Conservation (phyloP, 2,888 invertebrate genomes). For the Drepanosiphum platanoidis region DNA sequence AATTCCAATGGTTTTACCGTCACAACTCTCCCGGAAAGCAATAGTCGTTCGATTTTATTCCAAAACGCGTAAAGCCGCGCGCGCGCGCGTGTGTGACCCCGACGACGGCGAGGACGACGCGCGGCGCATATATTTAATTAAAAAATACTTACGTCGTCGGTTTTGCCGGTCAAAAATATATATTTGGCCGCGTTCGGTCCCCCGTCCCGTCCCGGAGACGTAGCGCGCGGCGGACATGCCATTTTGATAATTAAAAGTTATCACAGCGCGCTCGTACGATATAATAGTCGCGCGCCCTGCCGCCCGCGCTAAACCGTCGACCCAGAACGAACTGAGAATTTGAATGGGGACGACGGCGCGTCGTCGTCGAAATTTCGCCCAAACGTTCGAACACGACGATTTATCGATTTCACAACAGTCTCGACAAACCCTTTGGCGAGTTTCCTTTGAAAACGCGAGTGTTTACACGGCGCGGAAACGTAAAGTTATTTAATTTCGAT, state of each 20-base stretch:
- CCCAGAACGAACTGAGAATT: slow-evolving; percentile 2
- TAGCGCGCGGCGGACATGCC: neutral
- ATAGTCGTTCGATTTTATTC: slow-evolving; percentile 3
- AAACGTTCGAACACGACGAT: neutral
- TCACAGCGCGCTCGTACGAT: neutral
- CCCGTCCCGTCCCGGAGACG: too few relatives aligned
- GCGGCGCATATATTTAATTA: slow-evolving; percentile 14
- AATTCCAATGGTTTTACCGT: neutral
- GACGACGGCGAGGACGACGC: neutral
- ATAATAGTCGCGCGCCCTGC: neutral
- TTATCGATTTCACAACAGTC: neutral
- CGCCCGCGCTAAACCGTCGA: neutral
- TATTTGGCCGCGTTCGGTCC: neutral
- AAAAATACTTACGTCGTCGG: slow-evolving; percentile 8
- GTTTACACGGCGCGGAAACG: too few relatives aligned
- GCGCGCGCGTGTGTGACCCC: neutral
- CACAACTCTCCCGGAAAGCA: neutral
- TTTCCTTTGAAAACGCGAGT: neutral
- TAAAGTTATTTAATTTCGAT: too few relatives aligned
- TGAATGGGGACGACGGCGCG: neutral
- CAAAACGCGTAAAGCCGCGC: neutral
- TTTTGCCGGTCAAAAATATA: neutral
- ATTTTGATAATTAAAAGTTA: slow-evolving; percentile 41
- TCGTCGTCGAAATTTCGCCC: neutral
- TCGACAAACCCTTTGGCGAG: neutral